Evolutionary conservation across 2,888 invertebrate species (phyloP).

Genomic region (Sinohyriopsis cumingii): DNA sequence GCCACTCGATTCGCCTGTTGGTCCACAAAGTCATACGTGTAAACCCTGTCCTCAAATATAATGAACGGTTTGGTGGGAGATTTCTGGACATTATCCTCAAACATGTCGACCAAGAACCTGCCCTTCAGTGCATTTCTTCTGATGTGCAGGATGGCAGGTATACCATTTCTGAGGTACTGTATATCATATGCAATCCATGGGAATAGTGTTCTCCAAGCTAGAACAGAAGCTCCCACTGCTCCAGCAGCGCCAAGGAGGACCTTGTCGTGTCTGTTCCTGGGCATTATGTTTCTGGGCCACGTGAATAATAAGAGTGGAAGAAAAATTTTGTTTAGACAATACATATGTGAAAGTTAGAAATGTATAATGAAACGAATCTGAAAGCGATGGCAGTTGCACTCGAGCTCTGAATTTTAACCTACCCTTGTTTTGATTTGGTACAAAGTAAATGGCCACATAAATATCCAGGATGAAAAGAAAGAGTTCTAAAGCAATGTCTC

Average conservation of each 20-base stretch:
- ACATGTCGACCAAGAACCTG: slow-evolving; percentile 42
- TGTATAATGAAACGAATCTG: too few species aligned
- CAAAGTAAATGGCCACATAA: too few species aligned
- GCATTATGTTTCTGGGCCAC: too few species aligned
- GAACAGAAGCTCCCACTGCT: slow-evolving; percentile 39
- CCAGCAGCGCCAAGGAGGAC: slow-evolving; percentile 46
- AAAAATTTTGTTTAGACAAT: too few species aligned
- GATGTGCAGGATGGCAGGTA: slow-evolving; percentile 11
- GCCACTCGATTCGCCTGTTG: slow-evolving; percentile 64
- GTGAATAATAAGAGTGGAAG: too few species aligned
- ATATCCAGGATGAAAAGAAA: too few species aligned
- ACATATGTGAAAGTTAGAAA: too few species aligned
- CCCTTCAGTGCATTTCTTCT: slow-evolving; percentile 17
- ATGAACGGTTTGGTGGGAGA: slow-evolving; percentile 53
- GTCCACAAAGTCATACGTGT: slow-evolving; percentile 59
- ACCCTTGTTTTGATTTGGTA: too few species aligned
- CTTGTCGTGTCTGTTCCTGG: slow-evolving; percentile 27
- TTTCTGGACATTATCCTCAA: slow-evolving; percentile 49
- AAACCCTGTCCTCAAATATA: slow-evolving; percentile 60
- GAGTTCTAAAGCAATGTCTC: too few species aligned
- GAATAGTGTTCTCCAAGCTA: slow-evolving; percentile 52
- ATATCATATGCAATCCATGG: slow-evolving; percentile 58
- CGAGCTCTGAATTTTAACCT: too few species aligned
- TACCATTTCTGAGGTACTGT: slow-evolving; percentile 29
- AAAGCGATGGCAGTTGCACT: too few species aligned